These are phyloP conservation scores for Pangasius krempfi DNA, from an alignment of 2,797 vertebrate genomes.

Conservation along the genomic window DNA sequence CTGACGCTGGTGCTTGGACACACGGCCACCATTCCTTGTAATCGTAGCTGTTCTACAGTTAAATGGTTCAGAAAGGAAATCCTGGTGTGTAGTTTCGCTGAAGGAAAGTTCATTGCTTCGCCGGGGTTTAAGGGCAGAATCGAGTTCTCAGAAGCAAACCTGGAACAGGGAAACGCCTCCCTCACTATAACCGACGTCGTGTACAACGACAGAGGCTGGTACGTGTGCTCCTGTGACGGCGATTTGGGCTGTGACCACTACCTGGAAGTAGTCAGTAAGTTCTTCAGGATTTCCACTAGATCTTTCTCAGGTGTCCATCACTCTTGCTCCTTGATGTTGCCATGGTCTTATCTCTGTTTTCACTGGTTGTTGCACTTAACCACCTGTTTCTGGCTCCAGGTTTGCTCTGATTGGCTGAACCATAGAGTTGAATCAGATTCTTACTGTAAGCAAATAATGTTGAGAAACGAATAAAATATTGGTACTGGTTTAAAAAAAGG, in stretches of 20 bases:
- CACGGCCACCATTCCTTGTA: not conserved
- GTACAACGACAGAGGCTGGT: conserved; percentile 15
- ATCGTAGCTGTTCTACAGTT: not conserved
- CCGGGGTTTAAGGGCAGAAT: not conserved
- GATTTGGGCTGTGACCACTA: not conserved
- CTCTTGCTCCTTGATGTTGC: not conserved
- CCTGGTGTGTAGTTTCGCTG: not conserved
- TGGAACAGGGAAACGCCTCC: not conserved
- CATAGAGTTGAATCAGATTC: not conserved
- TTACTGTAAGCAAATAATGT: not conserved
- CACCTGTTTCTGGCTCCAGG: not conserved
- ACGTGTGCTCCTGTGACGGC: not conserved
- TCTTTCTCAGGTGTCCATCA: not conserved
- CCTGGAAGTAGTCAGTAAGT: not conserved
- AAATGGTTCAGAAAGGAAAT: not conserved
- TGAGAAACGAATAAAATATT: not conserved
- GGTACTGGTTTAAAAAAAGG: not conserved
- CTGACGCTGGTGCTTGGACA: not conserved
- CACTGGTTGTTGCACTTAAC: not conserved
- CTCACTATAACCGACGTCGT: not conserved
- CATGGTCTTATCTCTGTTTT: not conserved
- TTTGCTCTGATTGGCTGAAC: not conserved
- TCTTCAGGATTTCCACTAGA: not conserved
- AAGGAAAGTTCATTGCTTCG: not conserved
- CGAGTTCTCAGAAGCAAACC: not conserved